Evolutionary conservation across 2,888 invertebrate species (phyloP).

Genomic region (Timema cristinae): DNA sequence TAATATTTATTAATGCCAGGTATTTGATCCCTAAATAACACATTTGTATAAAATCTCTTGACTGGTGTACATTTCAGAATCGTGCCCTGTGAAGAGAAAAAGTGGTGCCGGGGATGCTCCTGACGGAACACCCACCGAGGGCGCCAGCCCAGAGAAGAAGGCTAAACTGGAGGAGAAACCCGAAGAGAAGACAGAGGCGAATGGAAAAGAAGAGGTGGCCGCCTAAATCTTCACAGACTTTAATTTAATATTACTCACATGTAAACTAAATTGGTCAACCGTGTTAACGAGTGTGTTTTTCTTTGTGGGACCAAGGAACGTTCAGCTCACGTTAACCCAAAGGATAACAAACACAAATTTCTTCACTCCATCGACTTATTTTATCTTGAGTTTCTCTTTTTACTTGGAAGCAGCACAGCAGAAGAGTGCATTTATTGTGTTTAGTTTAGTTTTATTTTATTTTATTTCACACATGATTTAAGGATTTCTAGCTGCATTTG

Average conservation of each 20-base stretch:
- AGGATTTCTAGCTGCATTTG: too few species aligned
- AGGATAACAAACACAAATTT: slow-evolving; percentile 7
- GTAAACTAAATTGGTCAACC: slow-evolving; percentile 19
- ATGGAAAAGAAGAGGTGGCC: slow-evolving; percentile 49
- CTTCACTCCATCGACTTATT: too few species aligned
- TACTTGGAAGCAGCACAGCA: slow-evolving; percentile 12
- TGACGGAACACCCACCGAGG: slow-evolving; percentile 48
- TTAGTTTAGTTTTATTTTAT: slow-evolving; percentile 24
- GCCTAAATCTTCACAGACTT: slow-evolving; percentile 23
- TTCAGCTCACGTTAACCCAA: background rate
- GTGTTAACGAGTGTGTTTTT: slow-evolving; percentile 27
- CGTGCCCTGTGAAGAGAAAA: slow-evolving; percentile 56
- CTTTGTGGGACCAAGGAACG: slow-evolving; percentile 22
- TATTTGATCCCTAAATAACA: too few species aligned
- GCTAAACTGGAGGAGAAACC: slow-evolving; percentile 62
- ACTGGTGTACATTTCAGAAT: slow-evolving; percentile 19
- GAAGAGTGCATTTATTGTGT: slow-evolving; percentile 27
- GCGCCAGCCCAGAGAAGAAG: slow-evolving; percentile 67
- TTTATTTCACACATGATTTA: background rate
- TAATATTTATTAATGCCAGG: too few species aligned
- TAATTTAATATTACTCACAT: background rate
- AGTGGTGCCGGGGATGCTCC: slow-evolving; percentile 55
- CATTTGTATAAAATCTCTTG: background rate
- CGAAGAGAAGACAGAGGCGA: slow-evolving; percentile 50
- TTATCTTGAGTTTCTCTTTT: too few species aligned